Percentiles rank a stretch among this genome's conserved stretches.
Evolutionary conservation across 2,888 invertebrate genomes (phyloP).

Genomic region (Rhamnusium bicolor): DNA sequence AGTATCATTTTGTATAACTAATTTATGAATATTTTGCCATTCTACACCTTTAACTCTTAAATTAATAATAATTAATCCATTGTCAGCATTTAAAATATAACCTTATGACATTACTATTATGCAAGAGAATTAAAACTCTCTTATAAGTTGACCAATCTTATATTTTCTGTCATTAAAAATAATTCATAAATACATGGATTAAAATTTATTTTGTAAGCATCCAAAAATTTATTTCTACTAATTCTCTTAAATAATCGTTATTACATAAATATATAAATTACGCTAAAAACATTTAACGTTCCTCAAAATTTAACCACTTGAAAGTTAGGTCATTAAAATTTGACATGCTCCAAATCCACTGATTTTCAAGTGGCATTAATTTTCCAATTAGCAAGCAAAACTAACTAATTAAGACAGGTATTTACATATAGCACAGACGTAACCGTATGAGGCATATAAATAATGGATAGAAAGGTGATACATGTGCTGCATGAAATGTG

Average conservation of each 20-base stretch:
- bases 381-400: conserved; percentile 10
- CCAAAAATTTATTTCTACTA: neutral
- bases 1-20: too few species aligned
- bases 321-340: neutral
- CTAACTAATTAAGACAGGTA: conserved; percentile 5
- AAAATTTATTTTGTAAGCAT: neutral
- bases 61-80: neutral
- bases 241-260: neutral
- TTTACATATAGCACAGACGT: neutral
- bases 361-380: conserved; percentile 4
- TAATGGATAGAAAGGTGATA: conserved; percentile 14
- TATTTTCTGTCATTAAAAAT: neutral
- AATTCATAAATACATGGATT: neutral
- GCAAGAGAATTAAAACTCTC: neutral
- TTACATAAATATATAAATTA: neutral
- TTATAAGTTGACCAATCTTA: neutral
- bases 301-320: neutral
- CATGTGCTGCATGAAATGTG: neutral
- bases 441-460: neutral
- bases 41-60: too few species aligned
- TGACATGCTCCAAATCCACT: neutral
- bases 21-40: neutral
- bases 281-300: neutral
- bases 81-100: neutral
- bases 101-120: neutral